Percentiles rank a stretch among this genome's conserved stretches.
Conservation (phyloP, 2,888 invertebrate genomes). For the Palloptera scutellata region DNA sequence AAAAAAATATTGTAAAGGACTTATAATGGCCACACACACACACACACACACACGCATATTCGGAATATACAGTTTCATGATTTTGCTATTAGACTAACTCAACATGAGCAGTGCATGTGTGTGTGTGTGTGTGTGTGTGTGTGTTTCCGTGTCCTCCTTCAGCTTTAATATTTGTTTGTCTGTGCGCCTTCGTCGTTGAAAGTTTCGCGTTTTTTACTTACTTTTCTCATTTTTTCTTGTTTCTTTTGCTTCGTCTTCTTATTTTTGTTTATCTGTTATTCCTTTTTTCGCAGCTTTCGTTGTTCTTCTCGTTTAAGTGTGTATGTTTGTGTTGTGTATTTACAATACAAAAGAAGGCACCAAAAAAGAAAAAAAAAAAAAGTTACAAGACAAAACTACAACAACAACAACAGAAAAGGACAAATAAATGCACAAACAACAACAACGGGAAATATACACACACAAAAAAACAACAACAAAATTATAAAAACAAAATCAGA, state of each 20-base stretch:
- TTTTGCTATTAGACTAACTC: no score
- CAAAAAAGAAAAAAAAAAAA: constrained; percentile 16
- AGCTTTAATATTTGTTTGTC: constrained; percentile 11
- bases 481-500: constrained; percentile 12
- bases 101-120: not conserved
- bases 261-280: not conserved
- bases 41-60: not conserved
- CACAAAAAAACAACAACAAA: not conserved
- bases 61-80: not conserved
- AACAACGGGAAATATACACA: not conserved
- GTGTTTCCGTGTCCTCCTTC: not conserved
- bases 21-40: not conserved
- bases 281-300: not conserved
- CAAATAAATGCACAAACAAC: constrained; percentile 16
- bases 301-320: not conserved
- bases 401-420: not conserved
- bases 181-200: constrained; percentile 9
- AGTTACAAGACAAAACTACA: constrained; percentile 10
- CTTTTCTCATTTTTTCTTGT: constrained; percentile 17
- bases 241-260: not conserved
- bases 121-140: constrained; percentile 3
- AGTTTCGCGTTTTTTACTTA: constrained; percentile 15
- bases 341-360: not conserved
- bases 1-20: no score
- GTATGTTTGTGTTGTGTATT: not conserved